Evolutionary conservation across 2,888 invertebrate genomes (phyloP).

Genomic region (Nomada ferruginata): DNA sequence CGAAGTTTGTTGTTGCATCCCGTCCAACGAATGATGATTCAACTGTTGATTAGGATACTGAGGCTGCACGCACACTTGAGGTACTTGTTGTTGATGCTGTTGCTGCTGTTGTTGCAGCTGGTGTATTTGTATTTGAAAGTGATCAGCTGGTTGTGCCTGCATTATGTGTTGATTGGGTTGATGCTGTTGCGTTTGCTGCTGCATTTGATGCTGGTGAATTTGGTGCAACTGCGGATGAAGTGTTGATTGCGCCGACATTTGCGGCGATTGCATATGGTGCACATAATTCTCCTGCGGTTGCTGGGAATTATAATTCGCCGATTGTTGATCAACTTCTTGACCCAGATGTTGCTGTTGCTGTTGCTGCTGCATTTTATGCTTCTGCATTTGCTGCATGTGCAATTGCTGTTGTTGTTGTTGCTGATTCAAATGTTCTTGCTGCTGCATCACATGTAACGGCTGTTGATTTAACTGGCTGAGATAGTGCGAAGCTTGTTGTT

Average conservation of each 20-base stretch:
- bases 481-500: conserved; percentile 78
- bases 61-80: conserved; percentile 81
- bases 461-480: conserved; percentile 78
- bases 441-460: conserved; percentile 76
- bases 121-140: conserved; percentile 81
- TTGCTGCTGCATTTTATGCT: conserved; percentile 74
- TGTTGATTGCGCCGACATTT: conserved; percentile 73
- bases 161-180: conserved; percentile 75
- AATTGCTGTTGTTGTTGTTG: conserved; percentile 78
- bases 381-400: conserved; percentile 78
- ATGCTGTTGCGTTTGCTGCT: conserved; percentile 74
- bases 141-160: conserved; percentile 72
- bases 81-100: conserved; percentile 82
- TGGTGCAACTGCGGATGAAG: conserved; percentile 78
- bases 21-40: conserved; percentile 81
- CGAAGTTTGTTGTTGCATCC: conserved; percentile 79
- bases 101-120: conserved; percentile 83
- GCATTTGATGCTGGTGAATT: conserved; percentile 78
- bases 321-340: conserved; percentile 71
- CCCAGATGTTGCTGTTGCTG: conserved; percentile 69
- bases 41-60: conserved; percentile 81
- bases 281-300: conserved; percentile 75
- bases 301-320: conserved; percentile 72
- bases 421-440: conserved; percentile 78
- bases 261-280: conserved; percentile 77